Evolutionary conservation across 2,113 vertebrate species (phyloP), one percentile per base, ranked within the genome.

Genomic region (Brienomyrus brachyistius): DNA sequence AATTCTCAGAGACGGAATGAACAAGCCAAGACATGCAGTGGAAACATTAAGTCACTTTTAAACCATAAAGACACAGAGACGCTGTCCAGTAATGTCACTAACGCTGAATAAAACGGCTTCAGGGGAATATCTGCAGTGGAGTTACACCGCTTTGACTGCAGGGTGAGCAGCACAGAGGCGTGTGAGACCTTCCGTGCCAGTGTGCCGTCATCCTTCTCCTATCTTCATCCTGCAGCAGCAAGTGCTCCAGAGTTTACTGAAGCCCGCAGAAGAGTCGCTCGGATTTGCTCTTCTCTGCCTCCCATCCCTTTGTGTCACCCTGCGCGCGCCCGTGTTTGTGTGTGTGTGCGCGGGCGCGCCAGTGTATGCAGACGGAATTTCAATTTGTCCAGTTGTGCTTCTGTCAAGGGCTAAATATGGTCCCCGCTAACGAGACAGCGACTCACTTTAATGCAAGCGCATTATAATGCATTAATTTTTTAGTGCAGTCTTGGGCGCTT

Each of bases 191-290:
- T 84, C 40, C 8, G 35, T 84, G 82, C 82, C 19, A 45, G 19
- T 85, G 21, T 48, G 40, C 82, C 82, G 9, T 45, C 82, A 45
- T 85, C 82, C 27, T 87, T 54, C 40, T 54, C 31, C 74, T 89
- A 89, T 89, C 88, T 89, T 56, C 9, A 54, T 80, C 35, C 74
- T 89, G 77, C 88, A 89, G 88, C 89, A 91, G 89, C 88, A 91
- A 87, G 48, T 54, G 50, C 27, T 77, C 90, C 90, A 90, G 91
- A 87, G 90, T 59, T 89, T 89, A 88, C 62, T 27, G 52, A 89
- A 90, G 91, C 89, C 89, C 80, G 91, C 91, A 92, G 90, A 89
- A 90, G 92, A 92, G 89, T 83, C 90, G 90, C 90, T 90, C 90
- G 90, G 90, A 90, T 87, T 19, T 59, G 35, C 89, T 31, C 80